These are phyloP conservation scores for Pandemis cinnamomeana DNA, from an alignment of 2,888 invertebrate species.

Conservation along the genomic window DNA sequence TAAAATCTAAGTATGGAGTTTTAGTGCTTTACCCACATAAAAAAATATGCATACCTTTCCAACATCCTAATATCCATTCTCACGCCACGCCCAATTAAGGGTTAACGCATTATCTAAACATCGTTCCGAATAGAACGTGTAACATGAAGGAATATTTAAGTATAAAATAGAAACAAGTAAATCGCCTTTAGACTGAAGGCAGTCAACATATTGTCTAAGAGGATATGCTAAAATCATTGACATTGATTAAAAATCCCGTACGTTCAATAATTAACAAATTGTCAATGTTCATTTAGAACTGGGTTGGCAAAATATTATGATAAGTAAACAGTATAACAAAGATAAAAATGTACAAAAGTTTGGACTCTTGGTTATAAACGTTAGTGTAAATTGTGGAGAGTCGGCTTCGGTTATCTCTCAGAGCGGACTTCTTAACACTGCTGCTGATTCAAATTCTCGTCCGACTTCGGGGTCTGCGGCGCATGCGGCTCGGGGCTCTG, in stretches of 20 bases:
- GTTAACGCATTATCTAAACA: constrained; percentile 22
- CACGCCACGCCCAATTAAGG: too few relatives aligned
- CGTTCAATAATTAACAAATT: constrained; percentile 48
- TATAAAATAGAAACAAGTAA: constrained; percentile 45
- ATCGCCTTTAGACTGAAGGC: constrained; percentile 49
- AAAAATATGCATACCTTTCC: too few relatives aligned
- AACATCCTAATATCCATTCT: too few relatives aligned
- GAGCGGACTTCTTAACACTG: constrained; percentile 75
- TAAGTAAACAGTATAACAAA: constrained; percentile 55
- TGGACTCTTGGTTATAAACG: constrained; percentile 66
- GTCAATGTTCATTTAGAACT: constrained; percentile 56
- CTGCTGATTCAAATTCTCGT: constrained; percentile 90
- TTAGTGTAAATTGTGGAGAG: constrained; percentile 56
- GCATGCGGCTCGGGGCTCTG: constrained; percentile 89
- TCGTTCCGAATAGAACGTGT: constrained; percentile 48
- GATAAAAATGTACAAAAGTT: constrained; percentile 68
- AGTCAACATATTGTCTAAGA: constrained; percentile 61
- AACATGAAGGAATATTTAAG: constrained; percentile 52
- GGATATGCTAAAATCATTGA: constrained; percentile 68
- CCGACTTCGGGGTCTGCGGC: constrained; percentile 86
- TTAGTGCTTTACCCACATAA: too few relatives aligned
- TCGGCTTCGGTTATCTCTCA: constrained; percentile 48
- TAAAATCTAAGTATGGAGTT: too few relatives aligned
- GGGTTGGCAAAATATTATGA: constrained; percentile 56
- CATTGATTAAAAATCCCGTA: constrained; percentile 48